Percentiles rank a stretch among this genome's conserved stretches.
phyloP scores from a whole-genome alignment of 2,888 invertebrate species.

The Phasia obesa region DNA sequence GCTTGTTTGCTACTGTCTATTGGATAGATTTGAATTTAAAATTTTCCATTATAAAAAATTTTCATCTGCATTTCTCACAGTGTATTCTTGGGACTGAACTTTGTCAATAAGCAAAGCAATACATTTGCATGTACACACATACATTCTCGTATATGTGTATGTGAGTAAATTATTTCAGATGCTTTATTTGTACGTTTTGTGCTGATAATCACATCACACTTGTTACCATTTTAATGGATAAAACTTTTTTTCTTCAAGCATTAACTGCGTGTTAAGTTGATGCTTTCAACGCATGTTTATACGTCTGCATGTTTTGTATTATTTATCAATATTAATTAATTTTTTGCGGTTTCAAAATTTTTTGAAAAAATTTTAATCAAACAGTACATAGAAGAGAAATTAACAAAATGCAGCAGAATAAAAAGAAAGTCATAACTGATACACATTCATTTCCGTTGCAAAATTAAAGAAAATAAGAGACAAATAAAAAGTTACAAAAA shows the following conservation, averaged over 20 bases:
- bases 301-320: neutral
- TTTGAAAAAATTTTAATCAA: neutral
- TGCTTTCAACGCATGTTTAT: conserved; percentile 1
- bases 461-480: conserved; percentile 17
- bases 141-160: too few species aligned
- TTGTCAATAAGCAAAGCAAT: conserved; percentile 54
- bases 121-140: too few species aligned
- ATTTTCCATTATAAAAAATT: too few species aligned
- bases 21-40: too few species aligned
- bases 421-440: conserved; percentile 35
- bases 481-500: neutral
- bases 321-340: conserved; percentile 19
- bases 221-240: conserved; percentile 27
- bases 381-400: conserved; percentile 1
- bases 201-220: conserved; percentile 33
- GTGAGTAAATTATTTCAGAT: neutral
- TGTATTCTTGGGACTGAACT: conserved; percentile 63
- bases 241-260: neutral
- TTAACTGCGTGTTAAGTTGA: neutral
- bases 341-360: neutral
- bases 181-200: neutral
- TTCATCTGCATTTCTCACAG: conserved; percentile 21
- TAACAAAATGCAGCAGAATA: neutral
- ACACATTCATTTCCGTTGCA: conserved; percentile 41
- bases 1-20: too few species aligned